Conservation (phyloP, 2,888 invertebrate genomes). For the Leptogaster cylindrica region DNA sequence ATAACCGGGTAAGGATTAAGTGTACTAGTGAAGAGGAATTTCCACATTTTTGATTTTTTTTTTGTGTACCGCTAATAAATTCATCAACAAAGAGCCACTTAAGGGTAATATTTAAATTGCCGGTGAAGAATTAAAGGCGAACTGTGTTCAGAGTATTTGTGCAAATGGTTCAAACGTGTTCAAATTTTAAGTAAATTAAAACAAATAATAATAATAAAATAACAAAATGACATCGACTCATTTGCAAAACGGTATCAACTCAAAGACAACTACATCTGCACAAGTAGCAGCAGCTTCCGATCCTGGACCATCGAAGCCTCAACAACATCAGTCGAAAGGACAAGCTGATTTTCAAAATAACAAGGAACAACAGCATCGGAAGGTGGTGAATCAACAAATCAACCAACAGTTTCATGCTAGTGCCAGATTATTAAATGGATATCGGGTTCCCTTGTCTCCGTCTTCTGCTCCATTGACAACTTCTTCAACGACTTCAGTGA, state of each 20-base stretch:
- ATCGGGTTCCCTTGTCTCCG: constrained; percentile 38
- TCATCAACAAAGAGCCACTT: not conserved
- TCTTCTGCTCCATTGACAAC: constrained; percentile 1
- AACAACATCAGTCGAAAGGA: constrained; percentile 8
- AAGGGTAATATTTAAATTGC: not conserved
- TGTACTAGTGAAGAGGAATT: not conserved
- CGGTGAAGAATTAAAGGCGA: not conserved
- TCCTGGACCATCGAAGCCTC: not conserved
- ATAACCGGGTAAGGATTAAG: no score
- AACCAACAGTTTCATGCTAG: constrained; percentile 3
- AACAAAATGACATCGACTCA: constrained; percentile 45
- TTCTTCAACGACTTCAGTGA: not conserved
- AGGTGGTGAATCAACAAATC: constrained; percentile 44
- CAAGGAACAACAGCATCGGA: constrained; percentile 43
- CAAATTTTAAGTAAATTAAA: not conserved
- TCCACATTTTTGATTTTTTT: not conserved
- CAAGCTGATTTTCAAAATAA: constrained; percentile 19
- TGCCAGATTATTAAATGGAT: constrained; percentile 44
- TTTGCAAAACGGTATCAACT: constrained; percentile 44
- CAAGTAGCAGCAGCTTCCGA: constrained; percentile 35
- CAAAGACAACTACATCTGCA: constrained; percentile 15
- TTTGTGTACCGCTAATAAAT: constrained; percentile 5
- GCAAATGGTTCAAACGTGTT: not conserved
- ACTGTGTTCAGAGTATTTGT: not conserved
- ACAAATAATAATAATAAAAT: not conserved